Conservation (phyloP, 2,797 vertebrate species). For the Ptychobarbus kaznakovi region DNA sequence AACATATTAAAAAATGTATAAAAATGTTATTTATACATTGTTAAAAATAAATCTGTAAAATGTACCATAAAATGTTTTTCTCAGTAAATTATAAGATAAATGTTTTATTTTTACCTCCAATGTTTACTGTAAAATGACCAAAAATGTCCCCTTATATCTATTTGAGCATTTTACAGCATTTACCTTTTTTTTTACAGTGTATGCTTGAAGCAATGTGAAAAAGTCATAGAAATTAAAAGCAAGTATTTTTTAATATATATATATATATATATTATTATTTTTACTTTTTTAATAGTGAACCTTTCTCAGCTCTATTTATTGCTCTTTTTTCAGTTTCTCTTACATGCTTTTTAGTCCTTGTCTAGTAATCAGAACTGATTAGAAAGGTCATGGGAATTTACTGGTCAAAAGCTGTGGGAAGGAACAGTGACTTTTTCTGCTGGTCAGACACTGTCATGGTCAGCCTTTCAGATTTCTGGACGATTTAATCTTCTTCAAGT, state of each 20-base stretch:
- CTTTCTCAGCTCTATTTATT: not conserved
- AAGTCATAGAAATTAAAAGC: not conserved
- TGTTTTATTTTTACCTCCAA: not conserved
- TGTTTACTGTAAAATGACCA: not conserved
- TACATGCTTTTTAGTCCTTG: not conserved
- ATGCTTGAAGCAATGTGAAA: not conserved
- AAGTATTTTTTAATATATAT: too few relatives aligned
- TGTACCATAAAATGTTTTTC: too few relatives aligned
- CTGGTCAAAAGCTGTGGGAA: not conserved
- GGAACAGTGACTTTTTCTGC: conserved; percentile 6
- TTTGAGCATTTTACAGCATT: not conserved
- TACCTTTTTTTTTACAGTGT: not conserved
- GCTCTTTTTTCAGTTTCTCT: not conserved
- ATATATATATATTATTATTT: too few relatives aligned
- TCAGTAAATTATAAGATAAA: too few relatives aligned
- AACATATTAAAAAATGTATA: not conserved
- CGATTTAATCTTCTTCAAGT: not conserved
- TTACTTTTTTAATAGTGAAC: not conserved
- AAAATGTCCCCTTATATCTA: not conserved
- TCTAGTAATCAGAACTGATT: not conserved
- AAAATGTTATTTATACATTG: not conserved
- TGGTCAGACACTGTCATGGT: not conserved
- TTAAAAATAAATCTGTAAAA: too few relatives aligned
- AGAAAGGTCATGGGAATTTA: conserved; percentile 1
- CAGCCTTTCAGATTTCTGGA: not conserved